Base-by-base conservation (phyloP, 2,797 vertebrate genomes). In the Erpetoichthys calabaricus region DNA sequence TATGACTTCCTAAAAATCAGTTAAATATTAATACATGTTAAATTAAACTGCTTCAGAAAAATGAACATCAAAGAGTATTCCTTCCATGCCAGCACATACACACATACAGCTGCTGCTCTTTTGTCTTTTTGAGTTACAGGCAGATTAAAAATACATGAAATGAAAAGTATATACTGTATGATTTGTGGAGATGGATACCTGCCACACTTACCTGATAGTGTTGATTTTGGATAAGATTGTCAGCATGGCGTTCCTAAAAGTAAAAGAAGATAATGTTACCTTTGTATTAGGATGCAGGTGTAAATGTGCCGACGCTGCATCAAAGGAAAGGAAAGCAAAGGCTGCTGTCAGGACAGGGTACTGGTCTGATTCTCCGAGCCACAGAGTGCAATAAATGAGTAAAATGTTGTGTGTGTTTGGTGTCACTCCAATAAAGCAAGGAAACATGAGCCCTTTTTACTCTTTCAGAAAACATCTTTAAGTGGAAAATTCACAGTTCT, bases 191-290 rank as follows among this genome's bases (percentile, higher is more conserved):
- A 25, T n/a, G 6, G 8, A 49, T 42, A 43, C 8, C 8, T 7
- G 10, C 9, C 60, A 44, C 42, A 50, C 60, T 65, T 83, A 97
- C 93, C 93, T 97, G 93, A 71, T 97, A 97, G 60, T 96, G 92
- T 66, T 97, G 90, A 65, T 95, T 97, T 76, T 97, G 93, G 47
- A 96, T 93, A 75, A 97, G 78, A 65, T 90, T 93, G 82, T 96
- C 91, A 1, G 90, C 89, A 0, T 96, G 92, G 7, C 88, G 88
- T 65, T 95, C 92, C 93, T 97, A 77, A 55, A 80, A 77, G 69
- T 71, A 72, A 56, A 62, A 59, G 53, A 56, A 25, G 65, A 70
- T 62, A 70, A 67, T 57, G 51, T 43, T 6, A 3, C 8, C 43
- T 10, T 25, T 57, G 51, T 8, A 8, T 44, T 10, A 51, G 3